Conservation (phyloP, 1,140 invertebrate genomes). For the Riptortus pedestris region DNA sequence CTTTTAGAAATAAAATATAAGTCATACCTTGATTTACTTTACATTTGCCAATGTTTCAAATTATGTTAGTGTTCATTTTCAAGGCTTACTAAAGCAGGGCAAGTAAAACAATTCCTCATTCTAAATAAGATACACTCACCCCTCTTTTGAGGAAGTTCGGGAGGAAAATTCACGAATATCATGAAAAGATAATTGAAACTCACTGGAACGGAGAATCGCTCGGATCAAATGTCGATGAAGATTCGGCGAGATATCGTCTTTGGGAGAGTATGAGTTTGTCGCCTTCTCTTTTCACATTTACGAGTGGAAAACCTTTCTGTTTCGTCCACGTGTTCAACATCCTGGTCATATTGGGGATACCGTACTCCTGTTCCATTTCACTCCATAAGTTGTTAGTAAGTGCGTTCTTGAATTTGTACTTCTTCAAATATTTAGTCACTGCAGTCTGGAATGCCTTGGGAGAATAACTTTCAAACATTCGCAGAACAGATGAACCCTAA, state of each 20-base stretch:
- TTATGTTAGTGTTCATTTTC: too few relatives aligned
- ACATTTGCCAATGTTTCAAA: too few relatives aligned
- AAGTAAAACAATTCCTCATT: too few relatives aligned
- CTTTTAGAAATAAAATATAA: too few relatives aligned
- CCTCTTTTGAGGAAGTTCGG: too few relatives aligned
- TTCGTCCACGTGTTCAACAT: conserved; percentile 89
- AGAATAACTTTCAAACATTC: conserved; percentile 81
- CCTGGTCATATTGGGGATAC: conserved; percentile 39
- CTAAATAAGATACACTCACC: too few relatives aligned
- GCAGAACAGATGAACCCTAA: conserved; percentile 73
- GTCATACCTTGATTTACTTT: too few relatives aligned
- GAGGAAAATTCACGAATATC: neutral
- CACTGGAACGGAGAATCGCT: conserved; percentile 50
- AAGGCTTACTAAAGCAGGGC: too few relatives aligned
- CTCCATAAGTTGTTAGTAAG: conserved; percentile 66
- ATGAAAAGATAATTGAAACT: conserved; percentile 28
- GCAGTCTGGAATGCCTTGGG: conserved; percentile 53
- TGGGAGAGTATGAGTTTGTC: conserved; percentile 54
- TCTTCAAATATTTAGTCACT: conserved; percentile 61
- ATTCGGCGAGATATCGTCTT: conserved; percentile 58
- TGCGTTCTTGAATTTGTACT: conserved; percentile 63
- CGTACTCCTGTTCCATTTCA: conserved; percentile 43
- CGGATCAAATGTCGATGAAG: conserved; percentile 41
- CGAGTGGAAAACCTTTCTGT: conserved; percentile 83
- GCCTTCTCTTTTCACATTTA: conserved; percentile 48